A percentile compares a stretch with the other conserved stretches of the same genome.
Evolutionary conservation across 2,888 invertebrate species (phyloP).

Genomic region (Junonia oenone): DNA sequence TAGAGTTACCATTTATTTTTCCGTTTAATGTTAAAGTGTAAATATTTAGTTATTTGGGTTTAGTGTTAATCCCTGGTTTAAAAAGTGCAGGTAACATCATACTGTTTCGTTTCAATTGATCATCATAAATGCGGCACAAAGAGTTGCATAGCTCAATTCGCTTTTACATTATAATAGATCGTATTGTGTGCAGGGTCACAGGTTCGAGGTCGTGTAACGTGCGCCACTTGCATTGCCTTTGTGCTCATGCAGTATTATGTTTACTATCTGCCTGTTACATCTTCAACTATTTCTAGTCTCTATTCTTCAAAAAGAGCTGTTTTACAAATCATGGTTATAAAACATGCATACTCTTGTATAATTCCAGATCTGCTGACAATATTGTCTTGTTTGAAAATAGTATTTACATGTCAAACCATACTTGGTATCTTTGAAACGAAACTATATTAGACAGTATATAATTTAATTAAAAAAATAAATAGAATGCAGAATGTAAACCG

Average conservation of each 20-base stretch:
- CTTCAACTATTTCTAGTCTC: neutral
- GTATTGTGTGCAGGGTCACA: slow-evolving; percentile 66
- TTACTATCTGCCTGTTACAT: slow-evolving; percentile 2
- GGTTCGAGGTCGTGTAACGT: slow-evolving; percentile 66
- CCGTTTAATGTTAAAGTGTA: neutral
- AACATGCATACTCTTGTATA: no score
- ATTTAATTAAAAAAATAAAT: neutral
- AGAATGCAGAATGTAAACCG: neutral
- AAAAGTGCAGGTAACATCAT: no score
- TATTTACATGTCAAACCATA: no score
- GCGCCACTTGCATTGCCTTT: slow-evolving; percentile 34
- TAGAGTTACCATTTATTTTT: neutral
- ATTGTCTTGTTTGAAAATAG: no score
- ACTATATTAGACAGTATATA: neutral
- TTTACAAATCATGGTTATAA: no score
- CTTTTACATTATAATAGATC: slow-evolving; percentile 70
- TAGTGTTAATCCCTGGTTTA: no score
- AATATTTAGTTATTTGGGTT: no score
- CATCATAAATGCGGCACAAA: slow-evolving; percentile 15
- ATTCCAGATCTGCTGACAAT: no score
- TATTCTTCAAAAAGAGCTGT: neutral
- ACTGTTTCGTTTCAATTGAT: neutral
- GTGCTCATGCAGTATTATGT: slow-evolving; percentile 11
- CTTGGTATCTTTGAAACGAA: neutral
- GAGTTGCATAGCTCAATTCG: slow-evolving; percentile 45